Evolutionary conservation across 2,888 invertebrate species (phyloP).

Genomic region (Lepidochrysops patricia): DNA sequence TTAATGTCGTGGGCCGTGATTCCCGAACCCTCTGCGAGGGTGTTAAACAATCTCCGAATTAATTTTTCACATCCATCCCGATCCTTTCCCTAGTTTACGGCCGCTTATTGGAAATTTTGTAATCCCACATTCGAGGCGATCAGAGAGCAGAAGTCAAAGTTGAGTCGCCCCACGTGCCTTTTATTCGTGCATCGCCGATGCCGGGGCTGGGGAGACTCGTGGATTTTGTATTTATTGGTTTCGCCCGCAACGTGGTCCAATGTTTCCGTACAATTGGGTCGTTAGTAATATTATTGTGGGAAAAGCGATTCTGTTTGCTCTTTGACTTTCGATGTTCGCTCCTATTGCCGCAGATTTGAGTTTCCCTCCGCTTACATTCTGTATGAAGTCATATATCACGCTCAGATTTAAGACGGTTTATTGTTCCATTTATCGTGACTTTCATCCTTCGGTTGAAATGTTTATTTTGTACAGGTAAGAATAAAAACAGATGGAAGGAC

Average conservation of each 20-base stretch:
- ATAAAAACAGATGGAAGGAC: conserved; percentile 74
- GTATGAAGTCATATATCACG: conserved; percentile 53
- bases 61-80: conserved; percentile 46
- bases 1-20: conserved; percentile 21
- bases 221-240: conserved; percentile 71
- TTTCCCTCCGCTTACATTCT: conserved; percentile 44
- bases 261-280: conserved; percentile 69
- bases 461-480: conserved; percentile 59
- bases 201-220: conserved; percentile 43
- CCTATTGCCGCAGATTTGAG: conserved; percentile 65
- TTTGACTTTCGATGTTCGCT: conserved; percentile 64
- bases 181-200: conserved; percentile 53
- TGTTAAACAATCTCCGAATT: conserved; percentile 36
- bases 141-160: conserved; percentile 46
- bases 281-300: conserved; percentile 72
- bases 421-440: conserved; percentile 31
- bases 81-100: conserved; percentile 27
- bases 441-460: conserved; percentile 7
- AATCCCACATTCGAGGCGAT: conserved; percentile 45
- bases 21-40: conserved; percentile 36
- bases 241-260: conserved; percentile 46
- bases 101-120: conserved; percentile 35
- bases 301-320: conserved; percentile 69
- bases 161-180: conserved; percentile 42
- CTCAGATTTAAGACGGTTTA: conserved; percentile 49